A percentile compares a stretch with the other conserved stretches of the same genome.
These are phyloP conservation scores for Monochamus alternatus DNA, from an alignment of 2,888 invertebrate species.

Conservation along the genomic window DNA sequence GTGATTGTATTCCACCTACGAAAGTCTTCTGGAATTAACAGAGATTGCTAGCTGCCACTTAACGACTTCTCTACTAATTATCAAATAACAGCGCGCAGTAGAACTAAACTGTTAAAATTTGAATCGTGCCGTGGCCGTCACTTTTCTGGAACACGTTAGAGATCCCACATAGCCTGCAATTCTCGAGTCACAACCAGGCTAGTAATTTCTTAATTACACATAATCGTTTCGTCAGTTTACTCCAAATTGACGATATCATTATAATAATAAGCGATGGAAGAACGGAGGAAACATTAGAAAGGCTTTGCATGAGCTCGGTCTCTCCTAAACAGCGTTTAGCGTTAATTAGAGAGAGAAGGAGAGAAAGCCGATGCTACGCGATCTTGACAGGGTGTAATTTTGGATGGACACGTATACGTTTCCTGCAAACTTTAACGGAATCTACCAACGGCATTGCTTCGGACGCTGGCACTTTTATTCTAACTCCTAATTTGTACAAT, in stretches of 20 bases:
- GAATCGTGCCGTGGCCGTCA: constrained; percentile 34
- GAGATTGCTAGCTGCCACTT: not conserved
- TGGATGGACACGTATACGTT: constrained; percentile 14
- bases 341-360: constrained; percentile 38
- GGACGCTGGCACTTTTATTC: constrained; percentile 6
- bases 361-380: constrained; percentile 7
- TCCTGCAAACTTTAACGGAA: constrained; percentile 35
- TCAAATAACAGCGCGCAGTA: constrained; percentile 21
- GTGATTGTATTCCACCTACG: too few relatives aligned
- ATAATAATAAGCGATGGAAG: constrained; percentile 51
- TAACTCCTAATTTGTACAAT: constrained; percentile 14
- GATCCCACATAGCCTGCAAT: constrained; percentile 3
- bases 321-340: constrained; percentile 43
- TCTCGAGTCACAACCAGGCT: constrained; percentile 41
- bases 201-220: constrained; percentile 53
- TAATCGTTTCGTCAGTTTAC: constrained; percentile 52
- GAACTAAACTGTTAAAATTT: constrained; percentile 22
- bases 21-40: too few relatives aligned
- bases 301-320: constrained; percentile 40
- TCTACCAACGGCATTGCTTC: constrained; percentile 15
- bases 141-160: constrained; percentile 31
- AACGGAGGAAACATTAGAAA: constrained; percentile 51
- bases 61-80: not conserved
- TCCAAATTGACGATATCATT: constrained; percentile 56
- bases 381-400: constrained; percentile 44